Percentiles rank a stretch among this genome's conserved stretches.
These are phyloP conservation scores for Sebastes steindachneri DNA, from an alignment of 2,797 vertebrate genomes.

Conservation along the genomic window DNA sequence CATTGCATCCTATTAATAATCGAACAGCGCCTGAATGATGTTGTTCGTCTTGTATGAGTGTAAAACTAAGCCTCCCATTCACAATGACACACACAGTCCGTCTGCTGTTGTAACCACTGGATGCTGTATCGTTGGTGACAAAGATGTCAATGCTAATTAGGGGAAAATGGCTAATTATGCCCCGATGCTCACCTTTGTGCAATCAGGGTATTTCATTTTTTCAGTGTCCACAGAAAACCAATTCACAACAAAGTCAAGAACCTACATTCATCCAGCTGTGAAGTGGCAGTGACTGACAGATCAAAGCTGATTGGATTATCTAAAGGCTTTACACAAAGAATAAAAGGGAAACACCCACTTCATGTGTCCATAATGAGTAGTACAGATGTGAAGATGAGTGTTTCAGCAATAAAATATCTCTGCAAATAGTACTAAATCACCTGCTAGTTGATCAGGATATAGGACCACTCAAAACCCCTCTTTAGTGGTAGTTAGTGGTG, in stretches of 20 bases:
- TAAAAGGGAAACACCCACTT: not conserved
- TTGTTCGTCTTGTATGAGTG: not conserved
- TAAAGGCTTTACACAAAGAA: slow-evolving; percentile 20
- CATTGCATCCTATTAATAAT: slow-evolving; percentile 50
- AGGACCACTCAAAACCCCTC: not conserved
- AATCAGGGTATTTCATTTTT: not conserved
- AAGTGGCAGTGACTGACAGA: slow-evolving; percentile 33
- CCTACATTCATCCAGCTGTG: slow-evolving; percentile 3
- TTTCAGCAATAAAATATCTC: not conserved
- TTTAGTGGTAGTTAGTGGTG: not conserved
- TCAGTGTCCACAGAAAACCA: slow-evolving; percentile 4
- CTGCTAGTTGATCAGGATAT: not conserved
- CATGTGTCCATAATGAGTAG: not conserved
- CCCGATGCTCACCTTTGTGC: slow-evolving; percentile 22
- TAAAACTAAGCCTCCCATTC: slow-evolving; percentile 14
- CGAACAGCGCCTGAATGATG: slow-evolving; percentile 23
- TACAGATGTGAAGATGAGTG: not conserved
- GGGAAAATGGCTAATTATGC: slow-evolving; percentile 34
- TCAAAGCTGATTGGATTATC: slow-evolving; percentile 22
- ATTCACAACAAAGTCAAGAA: slow-evolving; percentile 29
- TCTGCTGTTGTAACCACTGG: slow-evolving; percentile 4
- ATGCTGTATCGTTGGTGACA: slow-evolving; percentile 17
- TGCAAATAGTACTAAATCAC: not conserved
- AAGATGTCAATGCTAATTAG: slow-evolving; percentile 26
- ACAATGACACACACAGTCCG: slow-evolving; percentile 9